Percentiles rank a stretch among this genome's conserved stretches.
Conservation (phyloP, 2,797 vertebrate species). For the Hephaestus fuliginosus region DNA sequence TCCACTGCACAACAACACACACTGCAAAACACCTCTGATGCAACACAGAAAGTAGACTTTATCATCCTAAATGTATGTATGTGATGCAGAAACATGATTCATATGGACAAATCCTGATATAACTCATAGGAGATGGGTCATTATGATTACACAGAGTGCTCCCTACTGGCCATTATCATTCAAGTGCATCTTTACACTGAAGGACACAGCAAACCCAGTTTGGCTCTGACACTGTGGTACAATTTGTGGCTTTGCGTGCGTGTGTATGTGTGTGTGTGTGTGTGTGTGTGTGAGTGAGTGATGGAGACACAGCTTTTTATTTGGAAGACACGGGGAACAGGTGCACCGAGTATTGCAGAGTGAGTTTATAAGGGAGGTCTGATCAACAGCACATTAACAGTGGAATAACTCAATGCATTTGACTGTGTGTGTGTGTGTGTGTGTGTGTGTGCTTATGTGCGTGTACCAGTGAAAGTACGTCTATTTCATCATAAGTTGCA, state of each 20-base stretch:
- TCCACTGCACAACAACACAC: constrained; percentile 12
- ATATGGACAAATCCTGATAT: constrained; percentile 66
- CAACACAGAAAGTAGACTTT: constrained; percentile 47
- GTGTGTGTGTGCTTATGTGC: constrained; percentile 7
- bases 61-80: constrained; percentile 68
- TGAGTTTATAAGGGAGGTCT: constrained; percentile 35
- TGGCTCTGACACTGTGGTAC: constrained; percentile 57
- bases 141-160: constrained; percentile 80
- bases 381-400: constrained; percentile 47
- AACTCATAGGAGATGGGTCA: constrained; percentile 72
- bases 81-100: constrained; percentile 68
- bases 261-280: constrained; percentile 38
- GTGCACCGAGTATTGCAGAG: constrained; percentile 36
- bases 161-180: constrained; percentile 80
- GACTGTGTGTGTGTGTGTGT: constrained; percentile 4
- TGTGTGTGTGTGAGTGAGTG: background rate
- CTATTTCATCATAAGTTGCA: constrained; percentile 69
- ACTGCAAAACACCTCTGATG: constrained; percentile 26
- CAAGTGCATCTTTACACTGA: constrained; percentile 79
- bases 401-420: constrained; percentile 23
- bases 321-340: constrained; percentile 32
- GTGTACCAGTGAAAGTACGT: constrained; percentile 17
- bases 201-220: constrained; percentile 76
- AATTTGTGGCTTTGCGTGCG: constrained; percentile 50
- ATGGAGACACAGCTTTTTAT: constrained; percentile 20